Evolutionary conservation across 2,113 vertebrate genomes (phyloP).

Genomic region (Fukomys damarensis): DNA sequence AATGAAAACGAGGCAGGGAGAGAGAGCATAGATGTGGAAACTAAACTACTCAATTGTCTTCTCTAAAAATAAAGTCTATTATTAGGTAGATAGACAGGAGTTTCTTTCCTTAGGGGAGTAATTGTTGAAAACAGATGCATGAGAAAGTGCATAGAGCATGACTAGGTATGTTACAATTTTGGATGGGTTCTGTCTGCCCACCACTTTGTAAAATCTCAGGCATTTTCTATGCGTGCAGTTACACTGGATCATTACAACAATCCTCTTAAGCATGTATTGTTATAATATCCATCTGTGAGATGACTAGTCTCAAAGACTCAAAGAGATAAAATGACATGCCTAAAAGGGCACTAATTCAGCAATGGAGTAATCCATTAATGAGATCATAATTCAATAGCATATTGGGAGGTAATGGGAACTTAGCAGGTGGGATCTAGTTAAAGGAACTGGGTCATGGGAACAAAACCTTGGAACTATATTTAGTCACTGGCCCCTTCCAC

Average conservation of each 20-base stretch:
- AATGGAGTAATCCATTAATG: not conserved
- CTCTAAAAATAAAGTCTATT: not conserved
- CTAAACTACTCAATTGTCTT: not conserved
- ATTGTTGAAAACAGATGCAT: conserved; percentile 15
- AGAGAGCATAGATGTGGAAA: not conserved
- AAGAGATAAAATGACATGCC: not conserved
- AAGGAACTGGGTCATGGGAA: not conserved
- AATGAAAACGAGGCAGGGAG: not conserved
- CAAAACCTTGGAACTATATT: not conserved
- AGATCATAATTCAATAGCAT: not conserved
- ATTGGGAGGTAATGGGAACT: not conserved
- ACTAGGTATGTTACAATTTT: not conserved
- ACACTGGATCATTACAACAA: not conserved
- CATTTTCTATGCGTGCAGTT: not conserved
- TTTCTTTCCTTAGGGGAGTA: not conserved
- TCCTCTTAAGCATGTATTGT: not conserved
- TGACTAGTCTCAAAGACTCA: not conserved
- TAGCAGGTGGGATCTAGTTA: not conserved
- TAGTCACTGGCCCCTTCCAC: not conserved
- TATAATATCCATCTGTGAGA: not conserved
- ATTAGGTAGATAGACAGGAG: not conserved
- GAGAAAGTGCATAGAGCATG: not conserved
- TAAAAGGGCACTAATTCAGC: not conserved
- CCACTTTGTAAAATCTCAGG: not conserved
- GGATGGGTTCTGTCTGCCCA: not conserved